Evolutionary conservation across 2,888 invertebrate genomes (phyloP).

Genomic region (Eupithecia centaureata): DNA sequence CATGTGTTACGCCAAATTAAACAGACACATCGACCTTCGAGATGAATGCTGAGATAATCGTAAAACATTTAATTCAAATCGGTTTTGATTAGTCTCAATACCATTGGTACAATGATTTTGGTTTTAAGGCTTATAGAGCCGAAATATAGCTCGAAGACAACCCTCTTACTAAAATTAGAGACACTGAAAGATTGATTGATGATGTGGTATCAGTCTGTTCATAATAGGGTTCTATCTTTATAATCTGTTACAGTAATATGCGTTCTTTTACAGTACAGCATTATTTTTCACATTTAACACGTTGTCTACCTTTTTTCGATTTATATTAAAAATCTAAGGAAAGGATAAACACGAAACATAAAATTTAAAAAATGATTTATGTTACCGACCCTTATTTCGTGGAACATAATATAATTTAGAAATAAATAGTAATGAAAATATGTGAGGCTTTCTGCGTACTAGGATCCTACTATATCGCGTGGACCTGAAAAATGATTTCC

Average conservation of each 20-base stretch:
- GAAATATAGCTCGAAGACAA: background rate
- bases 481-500: no score
- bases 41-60: constrained; percentile 59
- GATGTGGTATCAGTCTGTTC: background rate
- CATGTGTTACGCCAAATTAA: constrained; percentile 40
- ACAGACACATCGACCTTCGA: constrained; percentile 53
- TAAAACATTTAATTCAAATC: constrained; percentile 37
- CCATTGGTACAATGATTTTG: background rate
- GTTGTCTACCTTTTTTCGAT: no score
- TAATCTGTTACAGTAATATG: background rate
- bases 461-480: no score
- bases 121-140: background rate
- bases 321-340: no score
- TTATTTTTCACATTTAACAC: background rate
- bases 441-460: no score
- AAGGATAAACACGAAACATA: no score
- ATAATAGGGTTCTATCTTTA: background rate
- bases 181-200: no score
- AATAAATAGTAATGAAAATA: no score
- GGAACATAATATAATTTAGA: no score
- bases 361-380: no score
- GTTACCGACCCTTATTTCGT: no score
- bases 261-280: no score
- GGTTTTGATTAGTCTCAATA: constrained; percentile 40
- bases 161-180: background rate